These are phyloP conservation scores for Peromyscus nudipes DNA, from an alignment of 2,797 vertebrate species.

Conservation along the genomic window DNA sequence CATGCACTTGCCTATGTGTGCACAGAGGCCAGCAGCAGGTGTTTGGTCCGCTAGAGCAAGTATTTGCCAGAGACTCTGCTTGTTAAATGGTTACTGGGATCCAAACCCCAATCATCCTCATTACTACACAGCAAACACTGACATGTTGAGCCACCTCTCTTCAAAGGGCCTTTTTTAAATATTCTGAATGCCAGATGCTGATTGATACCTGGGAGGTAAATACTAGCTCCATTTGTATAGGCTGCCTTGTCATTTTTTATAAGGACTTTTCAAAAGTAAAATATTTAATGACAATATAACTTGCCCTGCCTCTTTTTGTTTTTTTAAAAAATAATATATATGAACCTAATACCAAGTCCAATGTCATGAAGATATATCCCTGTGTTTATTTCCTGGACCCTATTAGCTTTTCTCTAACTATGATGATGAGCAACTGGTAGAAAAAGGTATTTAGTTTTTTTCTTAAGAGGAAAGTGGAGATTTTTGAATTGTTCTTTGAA, in stretches of 20 bases:
- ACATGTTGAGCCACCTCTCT: neutral
- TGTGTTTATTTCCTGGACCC: neutral
- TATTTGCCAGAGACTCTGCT: neutral
- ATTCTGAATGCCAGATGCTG: neutral
- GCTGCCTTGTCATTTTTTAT: neutral
- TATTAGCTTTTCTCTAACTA: neutral
- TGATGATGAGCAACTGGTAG: too few relatives aligned
- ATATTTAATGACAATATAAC: neutral
- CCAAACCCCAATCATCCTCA: neutral
- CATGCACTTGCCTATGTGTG: neutral
- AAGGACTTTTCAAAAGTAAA: neutral
- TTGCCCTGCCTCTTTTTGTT: neutral
- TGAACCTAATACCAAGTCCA: neutral
- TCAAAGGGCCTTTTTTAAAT: neutral
- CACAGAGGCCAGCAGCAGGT: neutral
- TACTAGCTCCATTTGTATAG: neutral
- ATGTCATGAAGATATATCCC: neutral
- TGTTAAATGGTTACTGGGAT: neutral
- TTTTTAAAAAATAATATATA: neutral
- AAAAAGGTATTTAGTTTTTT: neutral
- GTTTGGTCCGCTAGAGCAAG: neutral
- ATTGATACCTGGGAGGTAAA: neutral
- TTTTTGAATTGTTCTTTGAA: neutral
- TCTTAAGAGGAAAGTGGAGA: neutral
- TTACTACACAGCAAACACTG: neutral